Percentiles rank a stretch among this genome's conserved stretches.
phyloP scores from a whole-genome alignment of 2,113 vertebrate genomes.

The Leucosticte australis region DNA sequence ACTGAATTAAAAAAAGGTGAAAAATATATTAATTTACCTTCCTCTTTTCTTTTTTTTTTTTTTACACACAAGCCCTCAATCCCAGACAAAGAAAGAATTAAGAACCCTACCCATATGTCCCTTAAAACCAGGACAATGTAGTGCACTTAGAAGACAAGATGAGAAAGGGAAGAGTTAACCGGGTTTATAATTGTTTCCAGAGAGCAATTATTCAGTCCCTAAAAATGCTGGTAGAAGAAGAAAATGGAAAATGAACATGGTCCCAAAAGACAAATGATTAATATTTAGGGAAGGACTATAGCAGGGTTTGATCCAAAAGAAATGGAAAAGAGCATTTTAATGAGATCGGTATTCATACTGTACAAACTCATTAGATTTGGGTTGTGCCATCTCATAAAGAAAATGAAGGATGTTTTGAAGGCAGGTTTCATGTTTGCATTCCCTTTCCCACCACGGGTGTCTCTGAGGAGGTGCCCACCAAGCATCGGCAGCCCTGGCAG shows the following conservation, averaged over 20 bases:
- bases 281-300: slow-evolving; percentile 40
- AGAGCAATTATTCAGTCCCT: slow-evolving; percentile 39
- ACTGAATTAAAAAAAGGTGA: neutral
- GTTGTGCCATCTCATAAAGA: neutral
- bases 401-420: neutral
- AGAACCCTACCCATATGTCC: neutral
- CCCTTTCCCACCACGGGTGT: neutral
- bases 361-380: neutral
- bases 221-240: slow-evolving; percentile 36
- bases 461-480: neutral
- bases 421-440: neutral
- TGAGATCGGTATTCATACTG: neutral
- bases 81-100: neutral
- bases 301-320: slow-evolving; percentile 15
- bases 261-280: slow-evolving; percentile 39
- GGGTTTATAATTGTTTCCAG: slow-evolving; percentile 38
- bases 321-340: slow-evolving; percentile 23
- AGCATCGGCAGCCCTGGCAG: fast-evolving
- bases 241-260: slow-evolving; percentile 47
- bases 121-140: neutral
- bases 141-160: neutral
- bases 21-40: neutral
- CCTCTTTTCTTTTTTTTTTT: neutral
- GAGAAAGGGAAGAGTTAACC: slow-evolving; percentile 42
- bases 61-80: neutral